Evolutionary conservation across 1,140 invertebrate genomes (phyloP).

Genomic region (Heliconius congener): DNA sequence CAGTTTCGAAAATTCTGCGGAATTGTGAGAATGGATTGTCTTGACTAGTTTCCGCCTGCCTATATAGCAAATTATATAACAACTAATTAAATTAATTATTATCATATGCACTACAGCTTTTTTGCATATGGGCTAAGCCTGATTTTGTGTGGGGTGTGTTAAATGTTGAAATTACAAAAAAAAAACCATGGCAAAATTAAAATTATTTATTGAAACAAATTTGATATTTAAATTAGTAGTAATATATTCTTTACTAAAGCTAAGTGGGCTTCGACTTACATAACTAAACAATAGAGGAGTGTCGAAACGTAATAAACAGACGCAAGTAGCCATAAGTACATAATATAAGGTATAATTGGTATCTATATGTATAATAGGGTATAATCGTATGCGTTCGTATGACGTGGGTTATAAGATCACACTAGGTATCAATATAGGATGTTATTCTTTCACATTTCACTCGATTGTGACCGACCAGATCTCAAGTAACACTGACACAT

Average conservation of each 20-base stretch:
- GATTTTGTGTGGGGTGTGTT: too few species aligned
- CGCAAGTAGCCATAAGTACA: constrained; percentile 71
- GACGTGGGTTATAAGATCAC: constrained; percentile 35
- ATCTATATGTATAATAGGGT: too few species aligned
- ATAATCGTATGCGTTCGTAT: constrained; percentile 5
- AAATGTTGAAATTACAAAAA: background rate
- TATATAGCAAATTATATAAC: too few species aligned
- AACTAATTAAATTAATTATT: too few species aligned
- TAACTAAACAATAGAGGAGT: constrained; percentile 57
- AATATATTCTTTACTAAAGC: constrained; percentile 75
- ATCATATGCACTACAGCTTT: too few species aligned
- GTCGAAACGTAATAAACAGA: constrained; percentile 60
- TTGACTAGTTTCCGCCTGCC: too few species aligned
- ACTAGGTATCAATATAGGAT: constrained; percentile 71
- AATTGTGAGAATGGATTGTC: too few species aligned
- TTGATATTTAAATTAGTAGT: constrained; percentile 71
- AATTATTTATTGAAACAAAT: constrained; percentile 80
- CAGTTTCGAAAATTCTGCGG: too few species aligned
- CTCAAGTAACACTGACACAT: constrained; percentile 1
- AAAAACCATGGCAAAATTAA: constrained; percentile 63
- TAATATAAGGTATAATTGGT: constrained; percentile 28
- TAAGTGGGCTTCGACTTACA: constrained; percentile 68
- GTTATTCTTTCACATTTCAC: constrained; percentile 35
- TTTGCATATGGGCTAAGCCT: too few species aligned
- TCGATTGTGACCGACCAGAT: constrained; percentile 18